These are phyloP conservation scores for Pygmarrhopalites habei DNA, from an alignment of 1,140 invertebrate genomes.

Conservation along the genomic window DNA sequence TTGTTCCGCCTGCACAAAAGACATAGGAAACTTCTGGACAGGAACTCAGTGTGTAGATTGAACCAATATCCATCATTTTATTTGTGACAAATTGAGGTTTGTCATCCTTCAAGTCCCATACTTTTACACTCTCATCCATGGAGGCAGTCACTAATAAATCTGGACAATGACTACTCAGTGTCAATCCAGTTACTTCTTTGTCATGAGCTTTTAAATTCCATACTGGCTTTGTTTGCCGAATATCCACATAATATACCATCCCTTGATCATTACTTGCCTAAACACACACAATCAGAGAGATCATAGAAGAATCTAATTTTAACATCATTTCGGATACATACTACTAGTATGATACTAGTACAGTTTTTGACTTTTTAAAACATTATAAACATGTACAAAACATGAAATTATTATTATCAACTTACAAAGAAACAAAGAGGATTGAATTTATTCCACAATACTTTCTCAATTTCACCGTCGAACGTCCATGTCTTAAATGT, in stretches of 20 bases:
- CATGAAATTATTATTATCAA: no score
- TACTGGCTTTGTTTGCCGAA: slow-evolving; percentile 60
- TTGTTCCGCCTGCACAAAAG: slow-evolving; percentile 73
- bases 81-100: slow-evolving; percentile 49
- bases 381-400: no score
- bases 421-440: slow-evolving; percentile 66
- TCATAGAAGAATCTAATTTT: no score
- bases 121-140: slow-evolving; percentile 64
- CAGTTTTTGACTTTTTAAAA: no score
- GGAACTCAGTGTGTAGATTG: slow-evolving; percentile 61
- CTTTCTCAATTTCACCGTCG: slow-evolving; percentile 74
- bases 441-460: slow-evolving; percentile 73
- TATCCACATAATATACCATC: slow-evolving; percentile 69
- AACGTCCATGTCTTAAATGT: slow-evolving; percentile 60
- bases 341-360: no score
- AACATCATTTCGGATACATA: no score
- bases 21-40: slow-evolving; percentile 75
- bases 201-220: slow-evolving; percentile 72
- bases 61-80: slow-evolving; percentile 59
- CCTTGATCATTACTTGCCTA: slow-evolving; percentile 72
- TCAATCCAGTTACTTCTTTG: slow-evolving; percentile 65
- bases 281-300: no score
- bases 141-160: slow-evolving; percentile 65
- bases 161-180: slow-evolving; percentile 24
- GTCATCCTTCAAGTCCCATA: slow-evolving; percentile 60